These are phyloP conservation scores for Macrobrachium rosenbergii DNA, from an alignment of 1,140 invertebrate species.

Conservation along the genomic window DNA sequence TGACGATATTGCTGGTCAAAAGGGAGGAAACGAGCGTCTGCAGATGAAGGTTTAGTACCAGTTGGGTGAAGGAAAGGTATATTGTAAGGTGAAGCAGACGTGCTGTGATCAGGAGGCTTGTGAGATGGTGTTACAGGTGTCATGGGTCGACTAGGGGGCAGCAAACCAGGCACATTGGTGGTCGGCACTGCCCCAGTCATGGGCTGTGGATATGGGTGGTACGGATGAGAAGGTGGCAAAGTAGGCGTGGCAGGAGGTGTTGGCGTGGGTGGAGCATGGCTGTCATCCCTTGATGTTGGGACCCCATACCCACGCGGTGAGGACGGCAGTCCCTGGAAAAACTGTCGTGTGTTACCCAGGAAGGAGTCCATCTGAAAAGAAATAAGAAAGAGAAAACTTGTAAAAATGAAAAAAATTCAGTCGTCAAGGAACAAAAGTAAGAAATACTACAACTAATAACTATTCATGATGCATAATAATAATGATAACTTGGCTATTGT, in stretches of 20 bases:
- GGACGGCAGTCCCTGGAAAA: conserved; percentile 54
- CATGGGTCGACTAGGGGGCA: conserved; percentile 51
- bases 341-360: conserved; percentile 55
- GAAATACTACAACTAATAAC: too few relatives aligned
- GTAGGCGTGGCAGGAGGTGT: conserved; percentile 57
- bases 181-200: conserved; percentile 20
- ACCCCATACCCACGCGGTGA: conserved; percentile 51
- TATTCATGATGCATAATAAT: too few relatives aligned
- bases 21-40: conserved; percentile 29
- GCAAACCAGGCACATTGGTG: conserved; percentile 43
- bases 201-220: conserved; percentile 33
- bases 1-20: conserved; percentile 4
- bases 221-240: conserved; percentile 43
- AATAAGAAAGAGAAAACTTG: not conserved
- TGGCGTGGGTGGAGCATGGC: conserved; percentile 53
- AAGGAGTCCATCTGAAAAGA: conserved; percentile 56
- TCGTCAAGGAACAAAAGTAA: too few relatives aligned
- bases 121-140: conserved; percentile 54
- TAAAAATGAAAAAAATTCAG: not conserved
- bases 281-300: conserved; percentile 34
- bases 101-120: conserved; percentile 34
- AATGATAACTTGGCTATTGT: too few relatives aligned
- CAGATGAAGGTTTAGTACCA: conserved; percentile 5
- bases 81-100: conserved; percentile 43
- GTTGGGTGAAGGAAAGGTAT: conserved; percentile 44